These are phyloP conservation scores for Etheostoma perlongum DNA, from an alignment of 2,797 vertebrate genomes.

Conservation along the genomic window DNA sequence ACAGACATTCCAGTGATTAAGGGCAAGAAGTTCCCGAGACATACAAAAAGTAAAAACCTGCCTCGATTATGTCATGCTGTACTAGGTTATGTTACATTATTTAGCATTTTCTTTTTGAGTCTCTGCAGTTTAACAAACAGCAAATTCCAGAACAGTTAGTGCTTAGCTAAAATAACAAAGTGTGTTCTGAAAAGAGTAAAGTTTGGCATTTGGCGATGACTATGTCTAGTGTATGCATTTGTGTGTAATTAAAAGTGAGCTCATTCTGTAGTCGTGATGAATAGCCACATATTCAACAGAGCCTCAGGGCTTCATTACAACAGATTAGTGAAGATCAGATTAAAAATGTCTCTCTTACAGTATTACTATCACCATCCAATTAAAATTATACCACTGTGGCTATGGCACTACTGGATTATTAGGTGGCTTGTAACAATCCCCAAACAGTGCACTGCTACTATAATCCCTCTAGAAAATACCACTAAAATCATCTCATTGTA, in stretches of 20 bases:
- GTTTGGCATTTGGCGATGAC: too few species aligned
- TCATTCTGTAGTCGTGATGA: conserved; percentile 2
- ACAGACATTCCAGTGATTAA: neutral
- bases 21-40: neutral
- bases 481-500: conserved; percentile 7
- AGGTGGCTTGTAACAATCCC: conserved; percentile 31
- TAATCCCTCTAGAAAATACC: neutral
- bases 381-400: conserved; percentile 32
- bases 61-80: neutral
- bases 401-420: conserved; percentile 34
- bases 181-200: conserved; percentile 1
- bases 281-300: conserved; percentile 13
- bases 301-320: conserved; percentile 17
- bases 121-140: neutral
- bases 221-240: neutral
- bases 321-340: conserved; percentile 56
- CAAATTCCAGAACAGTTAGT: neutral
- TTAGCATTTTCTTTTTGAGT: neutral
- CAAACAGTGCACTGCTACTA: neutral
- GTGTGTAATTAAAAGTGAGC: neutral
- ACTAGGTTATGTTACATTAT: neutral
- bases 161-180: neutral
- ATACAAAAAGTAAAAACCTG: neutral
- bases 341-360: conserved; percentile 33
- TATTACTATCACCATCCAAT: conserved; percentile 51